Base-by-base conservation (phyloP, 1,140 invertebrate genomes). In the Galleria mellonella region DNA sequence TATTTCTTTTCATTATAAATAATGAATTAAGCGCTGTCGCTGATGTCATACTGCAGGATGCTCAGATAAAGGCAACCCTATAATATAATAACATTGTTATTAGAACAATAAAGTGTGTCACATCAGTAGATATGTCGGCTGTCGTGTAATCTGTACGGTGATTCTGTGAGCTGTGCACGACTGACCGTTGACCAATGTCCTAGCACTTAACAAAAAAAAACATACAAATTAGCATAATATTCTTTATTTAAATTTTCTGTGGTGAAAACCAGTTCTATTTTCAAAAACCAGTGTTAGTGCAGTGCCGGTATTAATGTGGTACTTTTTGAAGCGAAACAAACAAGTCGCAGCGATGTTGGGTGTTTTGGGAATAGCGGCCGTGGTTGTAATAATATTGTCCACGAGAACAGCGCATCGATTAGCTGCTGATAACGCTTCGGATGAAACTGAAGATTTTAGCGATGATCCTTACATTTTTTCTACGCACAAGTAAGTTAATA, bases 41-140 rank as follows among this genome's bases (percentile, higher is more conserved):
- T 33, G 28, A 17, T 30, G 29, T 30, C 42, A 45, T 53, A 36
- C 64, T 6, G 17, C 45, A 49, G 39, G 43, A 36, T 45, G 51
- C 55, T 36, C 39, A 55, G 45, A 69, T 57, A 62, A 69, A 51
- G 72, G 50, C 51, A 63, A 59, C 78, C 75, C 75, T 79, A 72
- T 36, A 52, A 37, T 53, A 55, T 64, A 62, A 75, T 72, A 71
- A 72, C 64, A 55, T 70, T 61, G 60, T 70, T 74, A 79, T 71
- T 75, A 68, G 68, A 68, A 73, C 64, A 72, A 75, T 74, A 74
- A 74, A 61, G 60, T 78, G 65, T 83, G 71, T 75, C 71, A 72
- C 70, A 62, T 71, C 57, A 63, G 51, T 54, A 15, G 59, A 29
- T 23, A 23, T 23, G 17, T 23, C 55, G 70, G 72, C 17, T 15